Evolutionary conservation across 2,113 vertebrate genomes (phyloP).

Genomic region (Mesocricetus auratus): DNA sequence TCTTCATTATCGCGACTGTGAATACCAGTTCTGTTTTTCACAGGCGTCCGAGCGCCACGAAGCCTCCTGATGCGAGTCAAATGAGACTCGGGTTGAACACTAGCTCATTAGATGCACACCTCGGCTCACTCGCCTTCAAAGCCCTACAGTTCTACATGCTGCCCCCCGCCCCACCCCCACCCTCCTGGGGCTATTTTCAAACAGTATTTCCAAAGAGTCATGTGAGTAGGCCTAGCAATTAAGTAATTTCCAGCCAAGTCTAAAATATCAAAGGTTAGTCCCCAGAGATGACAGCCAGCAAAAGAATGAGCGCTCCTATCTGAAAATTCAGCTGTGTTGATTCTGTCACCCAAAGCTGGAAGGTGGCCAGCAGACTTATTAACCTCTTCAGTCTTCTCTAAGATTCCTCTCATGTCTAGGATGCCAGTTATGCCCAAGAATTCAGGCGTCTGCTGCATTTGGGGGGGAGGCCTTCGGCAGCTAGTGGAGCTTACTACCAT

Average conservation of each 20-base stretch:
- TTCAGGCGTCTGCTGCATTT: background rate
- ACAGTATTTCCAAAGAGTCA: slow-evolving; percentile 65
- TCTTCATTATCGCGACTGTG: fast-evolving
- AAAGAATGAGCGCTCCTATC: slow-evolving; percentile 72
- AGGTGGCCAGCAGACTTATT: slow-evolving; percentile 31
- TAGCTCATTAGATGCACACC: background rate
- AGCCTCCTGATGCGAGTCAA: background rate
- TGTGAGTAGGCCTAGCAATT: slow-evolving; percentile 65
- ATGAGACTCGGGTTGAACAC: background rate
- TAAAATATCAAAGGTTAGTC: slow-evolving; percentile 79
- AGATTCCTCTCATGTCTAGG: slow-evolving; percentile 45
- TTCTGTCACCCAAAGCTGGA: slow-evolving; percentile 62
- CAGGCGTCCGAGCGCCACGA: background rate
- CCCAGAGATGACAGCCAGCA: background rate
- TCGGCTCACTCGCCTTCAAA: background rate
- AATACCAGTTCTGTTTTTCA: background rate
- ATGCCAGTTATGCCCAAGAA: background rate
- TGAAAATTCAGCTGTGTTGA: slow-evolving; percentile 63
- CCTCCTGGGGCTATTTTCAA: slow-evolving; percentile 47
- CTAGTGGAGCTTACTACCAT: background rate
- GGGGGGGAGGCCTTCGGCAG: background rate
- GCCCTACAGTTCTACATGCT: background rate
- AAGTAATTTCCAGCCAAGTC: slow-evolving; percentile 72
- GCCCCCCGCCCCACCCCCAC: too few species aligned
- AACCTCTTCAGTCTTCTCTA: slow-evolving; percentile 38